A percentile compares a stretch with the other conserved stretches of the same genome.
Conservation (phyloP, 1,140 invertebrate species). For the Pectinophora gossypiella region DNA sequence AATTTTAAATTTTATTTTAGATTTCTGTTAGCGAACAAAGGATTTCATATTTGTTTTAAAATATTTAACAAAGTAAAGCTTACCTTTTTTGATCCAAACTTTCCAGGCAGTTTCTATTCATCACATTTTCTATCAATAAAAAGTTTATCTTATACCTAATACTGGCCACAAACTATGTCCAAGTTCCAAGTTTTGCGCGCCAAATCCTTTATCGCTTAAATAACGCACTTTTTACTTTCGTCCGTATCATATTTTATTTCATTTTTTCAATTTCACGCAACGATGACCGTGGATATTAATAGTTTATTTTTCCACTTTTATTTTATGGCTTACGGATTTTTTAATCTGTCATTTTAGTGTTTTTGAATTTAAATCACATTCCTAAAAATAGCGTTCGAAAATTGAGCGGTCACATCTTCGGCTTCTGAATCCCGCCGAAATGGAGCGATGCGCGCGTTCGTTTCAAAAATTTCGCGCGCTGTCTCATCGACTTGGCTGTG, state of each 20-base stretch:
- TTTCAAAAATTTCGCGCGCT: slow-evolving; percentile 5
- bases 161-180: neutral
- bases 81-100: too few relatives aligned
- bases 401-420: slow-evolving; percentile 1
- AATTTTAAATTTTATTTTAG: too few relatives aligned
- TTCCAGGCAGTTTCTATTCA: too few relatives aligned
- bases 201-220: slow-evolving; percentile 39
- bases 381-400: neutral
- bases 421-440: neutral
- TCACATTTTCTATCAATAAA: too few relatives aligned
- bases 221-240: slow-evolving; percentile 42
- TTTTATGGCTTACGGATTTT: neutral
- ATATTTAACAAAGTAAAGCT: too few relatives aligned
- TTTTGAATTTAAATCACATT: neutral
- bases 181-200: slow-evolving; percentile 22
- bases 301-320: neutral
- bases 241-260: slow-evolving; percentile 34
- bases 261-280: slow-evolving; percentile 57
- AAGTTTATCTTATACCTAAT: neutral
- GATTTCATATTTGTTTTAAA: too few relatives aligned
- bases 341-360: neutral
- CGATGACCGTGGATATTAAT: slow-evolving; percentile 14
- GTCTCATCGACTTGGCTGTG: slow-evolving; percentile 2
- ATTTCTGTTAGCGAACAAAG: too few relatives aligned
- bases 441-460: slow-evolving; percentile 1